Conservation (phyloP, 2,113 vertebrate genomes). For the Anguilla rostrata region DNA sequence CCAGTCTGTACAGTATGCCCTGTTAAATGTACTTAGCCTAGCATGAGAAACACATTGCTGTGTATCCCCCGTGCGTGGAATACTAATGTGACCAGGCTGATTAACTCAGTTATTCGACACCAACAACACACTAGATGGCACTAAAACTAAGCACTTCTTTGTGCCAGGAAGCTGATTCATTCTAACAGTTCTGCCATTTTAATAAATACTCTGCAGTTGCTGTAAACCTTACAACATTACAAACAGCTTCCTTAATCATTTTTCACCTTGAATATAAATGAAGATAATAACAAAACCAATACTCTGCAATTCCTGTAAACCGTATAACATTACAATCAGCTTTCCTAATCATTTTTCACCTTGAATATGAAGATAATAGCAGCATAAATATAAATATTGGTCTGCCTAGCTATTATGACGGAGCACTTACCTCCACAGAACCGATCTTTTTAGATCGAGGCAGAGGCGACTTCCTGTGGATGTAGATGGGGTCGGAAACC, state of each 20-base stretch:
- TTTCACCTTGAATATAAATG: no score
- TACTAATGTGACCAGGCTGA: neutral
- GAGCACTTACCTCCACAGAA: constrained; percentile 81
- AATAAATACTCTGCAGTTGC: neutral
- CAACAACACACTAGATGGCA: neutral
- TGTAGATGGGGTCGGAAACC: constrained; percentile 89
- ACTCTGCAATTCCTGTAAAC: no score
- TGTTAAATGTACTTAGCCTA: neutral
- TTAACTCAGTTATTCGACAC: neutral
- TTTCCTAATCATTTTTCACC: no score
- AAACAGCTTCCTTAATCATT: no score
- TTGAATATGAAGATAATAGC: no score
- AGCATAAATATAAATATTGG: no score
- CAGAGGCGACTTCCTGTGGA: constrained; percentile 85
- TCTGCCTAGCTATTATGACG: neutral
- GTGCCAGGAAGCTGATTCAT: neutral
- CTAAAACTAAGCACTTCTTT: neutral
- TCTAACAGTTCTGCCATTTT: neutral
- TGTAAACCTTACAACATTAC: neutral
- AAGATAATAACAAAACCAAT: no score
- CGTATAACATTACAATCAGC: no score
- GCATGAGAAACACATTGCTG: neutral
- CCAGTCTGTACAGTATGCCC: neutral
- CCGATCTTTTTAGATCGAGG: constrained; percentile 81
- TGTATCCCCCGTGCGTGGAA: neutral